These are phyloP conservation scores for Acrobasis suavella DNA, from an alignment of 2,888 invertebrate species.

Conservation along the genomic window DNA sequence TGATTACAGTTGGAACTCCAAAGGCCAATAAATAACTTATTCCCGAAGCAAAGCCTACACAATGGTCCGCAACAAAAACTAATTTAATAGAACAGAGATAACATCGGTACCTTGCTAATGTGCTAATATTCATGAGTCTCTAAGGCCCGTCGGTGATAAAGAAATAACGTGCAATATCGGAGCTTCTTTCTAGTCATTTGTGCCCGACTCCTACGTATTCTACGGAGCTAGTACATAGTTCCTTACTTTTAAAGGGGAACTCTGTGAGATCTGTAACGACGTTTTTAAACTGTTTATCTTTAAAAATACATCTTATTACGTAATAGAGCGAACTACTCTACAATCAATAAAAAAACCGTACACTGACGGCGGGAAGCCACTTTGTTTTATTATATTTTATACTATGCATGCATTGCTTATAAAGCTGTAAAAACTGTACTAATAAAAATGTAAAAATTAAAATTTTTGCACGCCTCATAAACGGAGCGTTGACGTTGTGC, in stretches of 20 bases:
- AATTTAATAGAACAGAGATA: background rate
- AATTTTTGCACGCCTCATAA: too few species aligned
- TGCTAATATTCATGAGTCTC: background rate
- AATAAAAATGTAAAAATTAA: too few species aligned
- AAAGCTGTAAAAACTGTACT: too few species aligned
- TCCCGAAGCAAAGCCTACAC: background rate
- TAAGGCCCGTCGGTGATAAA: background rate
- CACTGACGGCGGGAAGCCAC: too few species aligned
- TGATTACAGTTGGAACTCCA: background rate
- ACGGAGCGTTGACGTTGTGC: too few species aligned
- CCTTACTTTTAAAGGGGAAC: background rate
- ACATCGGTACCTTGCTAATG: background rate
- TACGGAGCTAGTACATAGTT: background rate
- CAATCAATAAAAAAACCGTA: too few species aligned
- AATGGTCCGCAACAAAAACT: background rate
- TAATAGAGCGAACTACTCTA: too few species aligned
- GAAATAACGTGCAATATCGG: background rate
- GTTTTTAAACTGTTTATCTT: too few species aligned
- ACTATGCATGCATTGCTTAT: too few species aligned
- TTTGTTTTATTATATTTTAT: too few species aligned
- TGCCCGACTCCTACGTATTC: background rate
- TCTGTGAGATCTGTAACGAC: too few species aligned
- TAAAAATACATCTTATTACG: too few species aligned
- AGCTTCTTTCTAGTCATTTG: constrained; percentile 1
- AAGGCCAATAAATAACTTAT: background rate